Base-by-base conservation (phyloP, 2,888 invertebrate genomes). In the Miltochrista miniata region DNA sequence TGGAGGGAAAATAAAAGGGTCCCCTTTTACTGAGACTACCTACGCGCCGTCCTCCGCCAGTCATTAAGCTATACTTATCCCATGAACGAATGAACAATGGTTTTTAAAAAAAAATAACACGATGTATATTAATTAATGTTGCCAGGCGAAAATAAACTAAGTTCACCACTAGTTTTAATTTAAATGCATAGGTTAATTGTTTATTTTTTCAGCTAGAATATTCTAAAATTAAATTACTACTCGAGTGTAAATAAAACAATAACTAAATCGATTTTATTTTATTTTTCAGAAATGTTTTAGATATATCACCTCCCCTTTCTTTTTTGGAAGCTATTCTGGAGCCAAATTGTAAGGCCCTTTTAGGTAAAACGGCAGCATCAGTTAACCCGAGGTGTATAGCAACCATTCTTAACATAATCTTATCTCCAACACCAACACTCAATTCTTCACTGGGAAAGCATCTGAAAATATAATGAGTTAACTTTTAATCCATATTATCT, bases 341-440 rank as follows among this genome's bases (percentile, higher is more conserved):
- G 10, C 99, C 99, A 92, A 99, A 99, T 82, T 99, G 99, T 67
- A 99, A 94, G 0, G 99, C 99, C 78, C 98, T 90, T 85, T 99
- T 99, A 38, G 97, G 97, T 43, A 97, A 93, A 38, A 83, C 81
- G 4, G 95, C 94, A 5, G 94, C 94, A 46, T 90, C 84, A 56
- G 78, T 80, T 34, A 97, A 87, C 0, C 96, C 96, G 34, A 97
- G 80, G 55, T 93, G 84, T 64, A 92, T 92, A 0, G 96, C 97
- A 45, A 94, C 89, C 15, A 96, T 88, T 65, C 99, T 93, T 38
- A 99, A 89, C 43, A 99, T 90, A 44, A 98, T 87, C 83, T 99
- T 99, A 77, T 99, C 99, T n/a, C 99, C 99, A 45, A 97, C 71
- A 18, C 98, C 98, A 69, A 94, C 92, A 24, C 94, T 93, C 69